Evolutionary conservation across 30 jellyfish, hydroid and myxozoan species (phyloP).

Genomic region (Sanderia malayensis): DNA sequence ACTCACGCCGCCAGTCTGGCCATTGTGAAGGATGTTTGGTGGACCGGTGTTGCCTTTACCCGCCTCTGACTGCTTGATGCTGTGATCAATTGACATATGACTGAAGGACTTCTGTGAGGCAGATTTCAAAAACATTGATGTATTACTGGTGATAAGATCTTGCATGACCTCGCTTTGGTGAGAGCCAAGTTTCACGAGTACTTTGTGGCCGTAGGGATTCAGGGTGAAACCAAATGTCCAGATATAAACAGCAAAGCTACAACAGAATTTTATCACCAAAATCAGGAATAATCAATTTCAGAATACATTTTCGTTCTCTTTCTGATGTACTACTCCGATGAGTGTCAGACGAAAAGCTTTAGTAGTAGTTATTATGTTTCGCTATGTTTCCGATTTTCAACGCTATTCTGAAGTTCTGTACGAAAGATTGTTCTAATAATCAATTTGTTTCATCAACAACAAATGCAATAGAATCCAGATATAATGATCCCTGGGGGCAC

Average conservation of each 20-base stretch:
- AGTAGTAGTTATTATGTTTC: too few relatives aligned
- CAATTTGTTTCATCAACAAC: too few relatives aligned
- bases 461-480: too few relatives aligned
- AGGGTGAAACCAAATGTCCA: slow-evolving; percentile 93
- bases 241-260: slow-evolving; percentile 80
- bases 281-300: too few relatives aligned
- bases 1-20: slow-evolving; percentile 27
- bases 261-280: neutral
- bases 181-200: slow-evolving; percentile 67
- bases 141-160: slow-evolving; percentile 66
- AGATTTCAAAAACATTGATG: slow-evolving; percentile 79
- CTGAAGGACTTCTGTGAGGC: slow-evolving; percentile 32
- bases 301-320: too few relatives aligned
- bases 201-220: slow-evolving; percentile 82
- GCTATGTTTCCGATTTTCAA: too few relatives aligned
- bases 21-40: slow-evolving; percentile 9
- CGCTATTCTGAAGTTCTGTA: too few relatives aligned
- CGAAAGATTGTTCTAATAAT: too few relatives aligned
- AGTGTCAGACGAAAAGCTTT: too few relatives aligned
- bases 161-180: slow-evolving; percentile 82
- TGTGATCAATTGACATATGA: slow-evolving; percentile 3
- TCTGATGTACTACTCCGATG: too few relatives aligned
- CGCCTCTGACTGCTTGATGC: slow-evolving; percentile 23
- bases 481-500: too few relatives aligned
- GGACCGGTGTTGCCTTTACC: slow-evolving; percentile 21